Percentiles rank a stretch among this genome's conserved stretches.
Evolutionary conservation across 2,888 invertebrate genomes (phyloP).

Genomic region (Drosophila greeni): DNA sequence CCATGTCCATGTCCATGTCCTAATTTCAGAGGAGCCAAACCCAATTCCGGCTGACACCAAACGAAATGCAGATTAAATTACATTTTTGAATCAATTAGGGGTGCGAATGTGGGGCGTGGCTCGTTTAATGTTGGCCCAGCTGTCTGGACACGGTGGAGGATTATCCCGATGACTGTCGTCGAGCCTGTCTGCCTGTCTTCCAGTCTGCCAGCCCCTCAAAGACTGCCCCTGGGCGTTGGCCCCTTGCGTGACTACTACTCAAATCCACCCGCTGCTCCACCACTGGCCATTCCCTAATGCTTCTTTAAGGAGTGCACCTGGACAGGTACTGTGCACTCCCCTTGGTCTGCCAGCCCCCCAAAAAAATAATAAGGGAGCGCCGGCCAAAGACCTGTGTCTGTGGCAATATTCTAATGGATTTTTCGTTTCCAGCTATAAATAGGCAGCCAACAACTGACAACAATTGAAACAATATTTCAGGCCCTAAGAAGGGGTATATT

Average conservation of each 20-base stretch:
- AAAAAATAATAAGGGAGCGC: conserved; percentile 1
- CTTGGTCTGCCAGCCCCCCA: conserved; percentile 15
- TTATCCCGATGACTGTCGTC: conserved; percentile 28
- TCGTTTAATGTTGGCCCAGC: conserved; percentile 52
- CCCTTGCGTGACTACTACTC: conserved; percentile 30
- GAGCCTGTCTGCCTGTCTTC: conserved; percentile 2
- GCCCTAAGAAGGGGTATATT: conserved; percentile 12
- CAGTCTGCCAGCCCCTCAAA: conserved; percentile 25
- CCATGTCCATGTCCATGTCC: conserved; percentile 6
- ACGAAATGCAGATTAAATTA: conserved; percentile 55
- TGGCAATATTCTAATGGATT: conserved; percentile 47
- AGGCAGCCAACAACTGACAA: conserved; percentile 31
- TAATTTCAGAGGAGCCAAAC: conserved; percentile 14
- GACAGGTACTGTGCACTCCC: conserved; percentile 28
- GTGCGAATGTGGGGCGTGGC: conserved; percentile 44
- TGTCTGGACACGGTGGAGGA: conserved; percentile 31
- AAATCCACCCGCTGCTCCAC: conserved; percentile 11
- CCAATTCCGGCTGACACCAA: conserved; percentile 25
- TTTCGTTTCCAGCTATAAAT: conserved; percentile 32
- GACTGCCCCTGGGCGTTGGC: conserved; percentile 52
- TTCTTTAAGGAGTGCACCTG: conserved; percentile 38
- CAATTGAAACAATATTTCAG: conserved; percentile 30
- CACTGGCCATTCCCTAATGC: conserved; percentile 46
- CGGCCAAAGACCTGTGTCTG: conserved; percentile 18
- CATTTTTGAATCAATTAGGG: conserved; percentile 62